Evolutionary conservation across 2,113 vertebrate genomes (phyloP), one percentile per base, ranked within the genome.

Genomic region (Scatophagus argus): DNA sequence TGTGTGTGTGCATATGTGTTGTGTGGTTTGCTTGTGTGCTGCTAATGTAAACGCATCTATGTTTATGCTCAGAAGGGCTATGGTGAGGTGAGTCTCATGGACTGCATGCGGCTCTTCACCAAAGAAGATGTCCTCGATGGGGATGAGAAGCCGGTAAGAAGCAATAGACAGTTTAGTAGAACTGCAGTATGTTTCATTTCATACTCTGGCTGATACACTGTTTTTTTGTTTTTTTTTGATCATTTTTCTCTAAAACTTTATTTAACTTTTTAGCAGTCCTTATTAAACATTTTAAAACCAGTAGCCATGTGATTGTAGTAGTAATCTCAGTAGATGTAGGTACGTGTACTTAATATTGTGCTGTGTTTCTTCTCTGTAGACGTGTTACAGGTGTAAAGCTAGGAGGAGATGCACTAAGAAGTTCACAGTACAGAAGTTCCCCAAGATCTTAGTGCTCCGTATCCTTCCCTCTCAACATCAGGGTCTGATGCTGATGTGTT

Each of bases 401-500:
- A 94, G 98, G 84, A 96, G 96, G n/a, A 96, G 95, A 89, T 99
- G 97, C 89, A 99, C 95, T 0, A 99, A 99, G 94, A 99, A 99
- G 92, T 99, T 99, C 93, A 99, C 96, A 56, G 92, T 99, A 92
- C 98, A 99, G 95, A 97, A 96, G 92, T 99, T 99, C 85, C 98
- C 98, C 80, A 99, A 98, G 94, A 98, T 99, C 86, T 93, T 99
- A 93, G 98, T 99, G 90, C 96, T 99, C 58, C 98, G 97, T 99
- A 99, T 99, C 98, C 96, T 97, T 92, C 83, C 6, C 12, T 34
- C 16, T 47, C 25, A 41, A 58, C 23, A 1, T 23, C 1, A 11
- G 13, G 5, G 19, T 52, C 38, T 51, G 12, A 25, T 23, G 3
- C 38, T 13, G 21, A 31, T 21, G 46, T 31, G 1, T 41, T 54